Base-by-base conservation (phyloP, 2,113 vertebrate species). In the Elephas maximus region DNA sequence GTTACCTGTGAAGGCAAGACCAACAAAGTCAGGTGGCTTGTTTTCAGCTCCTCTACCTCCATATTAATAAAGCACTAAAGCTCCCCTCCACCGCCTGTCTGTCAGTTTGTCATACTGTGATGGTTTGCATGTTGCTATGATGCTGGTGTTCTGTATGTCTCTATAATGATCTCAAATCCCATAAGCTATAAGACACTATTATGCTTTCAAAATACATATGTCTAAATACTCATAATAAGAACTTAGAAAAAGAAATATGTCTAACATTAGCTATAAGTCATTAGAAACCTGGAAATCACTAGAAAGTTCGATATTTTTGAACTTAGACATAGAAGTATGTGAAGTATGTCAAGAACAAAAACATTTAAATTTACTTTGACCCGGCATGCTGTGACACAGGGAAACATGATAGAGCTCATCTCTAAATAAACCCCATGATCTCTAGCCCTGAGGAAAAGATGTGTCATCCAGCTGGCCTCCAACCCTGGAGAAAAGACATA, bases 1-100 rank as follows among this genome's bases (percentile, higher is more conserved):
- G 99, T 99, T 95, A 99, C 99, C 99, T 99, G 98, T 24, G 87
- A 95, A 96, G 96, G 53, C 91, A 94, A 98, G 94, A 93, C 88
- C 91, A 91, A 83, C 41, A 23, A 0, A 15, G 63, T 97, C 53
- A 97, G 76, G 41, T 0, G 41, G 28, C 44, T 26, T 33, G 77
- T 14, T 23, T 45, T 41, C 67, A n/a, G 44, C 44, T 82, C 45
- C 44, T 21, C 44, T 17, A 4, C 21, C 7, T 45, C 41, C 65
- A 41, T n/a, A 24, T 7, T 10, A 6, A 17, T 44, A 9, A n/a
- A 53, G 62, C 41, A 57, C 30, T 6, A 51, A 26, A 41, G 63
- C 15, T 67, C 37, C 79, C 28, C 65, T 69, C 65, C 28, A 33
- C 65, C 65, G 10, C 12, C 67, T 15, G 12, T 15, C 67, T 30